A percentile compares a stretch with the other conserved stretches of the same genome.
Evolutionary conservation across 2,113 vertebrate species (phyloP).

Genomic region (Cnemophilus loriae): DNA sequence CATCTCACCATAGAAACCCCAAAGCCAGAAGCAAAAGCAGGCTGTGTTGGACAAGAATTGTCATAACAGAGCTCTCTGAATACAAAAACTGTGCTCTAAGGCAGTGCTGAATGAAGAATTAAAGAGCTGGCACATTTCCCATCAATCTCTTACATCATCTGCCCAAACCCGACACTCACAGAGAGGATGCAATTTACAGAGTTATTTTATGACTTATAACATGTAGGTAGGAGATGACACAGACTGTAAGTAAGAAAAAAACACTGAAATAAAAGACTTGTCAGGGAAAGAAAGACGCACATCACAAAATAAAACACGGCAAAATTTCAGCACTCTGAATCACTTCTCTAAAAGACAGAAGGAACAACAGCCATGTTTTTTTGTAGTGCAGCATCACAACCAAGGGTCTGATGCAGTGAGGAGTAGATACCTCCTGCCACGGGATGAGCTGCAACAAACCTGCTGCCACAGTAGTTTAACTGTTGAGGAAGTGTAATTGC

Average conservation of each 20-base stretch:
- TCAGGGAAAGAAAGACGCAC: background rate
- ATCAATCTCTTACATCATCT: background rate
- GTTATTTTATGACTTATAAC: background rate
- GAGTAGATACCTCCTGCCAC: background rate
- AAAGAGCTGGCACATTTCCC: background rate
- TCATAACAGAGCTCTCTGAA: background rate
- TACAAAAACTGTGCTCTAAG: background rate
- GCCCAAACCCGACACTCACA: rapidly evolving
- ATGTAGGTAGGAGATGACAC: background rate
- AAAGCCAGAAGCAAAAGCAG: background rate
- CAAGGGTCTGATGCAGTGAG: background rate
- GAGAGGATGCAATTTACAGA: background rate
- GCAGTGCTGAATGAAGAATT: background rate
- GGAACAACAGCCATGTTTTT: background rate
- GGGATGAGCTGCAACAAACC: background rate
- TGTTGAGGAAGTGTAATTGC: background rate
- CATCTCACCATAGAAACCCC: background rate
- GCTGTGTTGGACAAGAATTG: background rate
- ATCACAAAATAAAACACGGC: background rate
- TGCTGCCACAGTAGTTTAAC: background rate
- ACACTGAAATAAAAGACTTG: background rate
- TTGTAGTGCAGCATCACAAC: background rate
- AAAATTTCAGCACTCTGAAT: background rate
- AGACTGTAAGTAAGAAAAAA: background rate
- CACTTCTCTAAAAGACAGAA: background rate